phyloP scores from a whole-genome alignment of 2,797 vertebrate genomes.

The Ptychobarbus kaznakovi region DNA sequence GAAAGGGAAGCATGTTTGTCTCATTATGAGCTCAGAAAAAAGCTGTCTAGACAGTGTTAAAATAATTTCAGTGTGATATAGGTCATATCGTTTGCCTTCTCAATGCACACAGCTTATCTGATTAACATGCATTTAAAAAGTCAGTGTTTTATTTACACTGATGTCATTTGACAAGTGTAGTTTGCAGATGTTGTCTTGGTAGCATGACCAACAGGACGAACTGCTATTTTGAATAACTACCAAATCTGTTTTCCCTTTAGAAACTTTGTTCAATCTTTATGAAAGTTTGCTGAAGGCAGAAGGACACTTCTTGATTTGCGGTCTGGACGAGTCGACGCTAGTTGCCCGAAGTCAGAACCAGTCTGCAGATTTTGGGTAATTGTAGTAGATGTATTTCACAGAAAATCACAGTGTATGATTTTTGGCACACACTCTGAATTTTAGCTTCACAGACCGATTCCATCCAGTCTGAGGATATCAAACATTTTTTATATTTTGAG shows the following conservation, averaged over 20 bases:
- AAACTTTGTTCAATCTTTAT: neutral
- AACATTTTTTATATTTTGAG: neutral
- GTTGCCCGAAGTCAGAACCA: neutral
- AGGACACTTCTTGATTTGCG: neutral
- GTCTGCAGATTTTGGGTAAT: neutral
- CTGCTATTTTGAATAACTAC: neutral
- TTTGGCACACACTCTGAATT: neutral
- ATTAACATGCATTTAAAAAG: slow-evolving; percentile 8
- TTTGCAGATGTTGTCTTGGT: neutral
- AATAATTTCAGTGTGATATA: neutral
- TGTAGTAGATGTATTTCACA: neutral
- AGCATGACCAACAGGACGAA: neutral
- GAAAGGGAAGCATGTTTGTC: slow-evolving; percentile 21
- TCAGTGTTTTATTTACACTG: slow-evolving; percentile 3
- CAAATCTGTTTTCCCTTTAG: neutral
- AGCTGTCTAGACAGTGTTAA: slow-evolving; percentile 4
- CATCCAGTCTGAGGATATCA: neutral
- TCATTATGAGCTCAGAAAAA: slow-evolving; percentile 23
- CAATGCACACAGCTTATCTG: neutral
- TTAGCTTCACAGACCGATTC: neutral
- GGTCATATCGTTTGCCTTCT: neutral
- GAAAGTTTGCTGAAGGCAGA: neutral
- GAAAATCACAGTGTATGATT: neutral
- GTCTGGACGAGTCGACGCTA: neutral
- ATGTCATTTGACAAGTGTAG: slow-evolving; percentile 4